Percentiles rank a stretch among this genome's conserved stretches.
These are phyloP conservation scores for Carollia perspicillata DNA, from an alignment of 2,113 vertebrate species.

Conservation along the genomic window DNA sequence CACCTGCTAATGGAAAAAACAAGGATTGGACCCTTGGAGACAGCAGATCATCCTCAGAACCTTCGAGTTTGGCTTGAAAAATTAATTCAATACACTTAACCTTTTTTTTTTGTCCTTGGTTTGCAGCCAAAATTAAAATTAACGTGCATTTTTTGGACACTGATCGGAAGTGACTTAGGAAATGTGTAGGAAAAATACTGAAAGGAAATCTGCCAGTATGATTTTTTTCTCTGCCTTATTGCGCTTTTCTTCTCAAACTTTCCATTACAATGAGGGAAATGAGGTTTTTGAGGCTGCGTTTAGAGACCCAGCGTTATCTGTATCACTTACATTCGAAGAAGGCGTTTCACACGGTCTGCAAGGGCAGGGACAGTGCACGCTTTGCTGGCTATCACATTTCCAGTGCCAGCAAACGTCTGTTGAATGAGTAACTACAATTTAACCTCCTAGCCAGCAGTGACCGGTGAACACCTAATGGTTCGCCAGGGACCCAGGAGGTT, in stretches of 20 bases:
- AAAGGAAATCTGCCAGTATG: constrained; percentile 28
- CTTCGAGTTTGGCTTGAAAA: constrained; percentile 51
- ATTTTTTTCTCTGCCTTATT: not conserved
- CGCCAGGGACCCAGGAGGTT: not conserved
- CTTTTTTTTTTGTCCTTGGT: constrained; percentile 68
- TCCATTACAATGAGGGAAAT: not conserved
- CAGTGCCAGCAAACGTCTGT: not conserved
- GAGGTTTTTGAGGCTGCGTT: not conserved
- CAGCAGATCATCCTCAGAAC: not conserved
- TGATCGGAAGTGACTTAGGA: constrained; percentile 56
- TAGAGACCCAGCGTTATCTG: not conserved
- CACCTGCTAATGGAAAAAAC: constrained; percentile 54
- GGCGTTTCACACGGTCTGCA: not conserved
- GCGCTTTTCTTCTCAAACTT: not conserved
- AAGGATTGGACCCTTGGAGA: not conserved
- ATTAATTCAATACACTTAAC: constrained; percentile 57
- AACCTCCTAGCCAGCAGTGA: not conserved
- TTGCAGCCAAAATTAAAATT: constrained; percentile 68
- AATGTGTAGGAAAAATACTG: constrained; percentile 66
- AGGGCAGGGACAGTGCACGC: not conserved
- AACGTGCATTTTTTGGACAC: constrained; percentile 57
- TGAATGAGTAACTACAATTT: not conserved
- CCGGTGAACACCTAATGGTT: not conserved
- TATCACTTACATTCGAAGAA: not conserved
- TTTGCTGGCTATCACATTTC: not conserved